Base-by-base conservation (phyloP, 2,113 vertebrate species). In the Anhinga rufa region DNA sequence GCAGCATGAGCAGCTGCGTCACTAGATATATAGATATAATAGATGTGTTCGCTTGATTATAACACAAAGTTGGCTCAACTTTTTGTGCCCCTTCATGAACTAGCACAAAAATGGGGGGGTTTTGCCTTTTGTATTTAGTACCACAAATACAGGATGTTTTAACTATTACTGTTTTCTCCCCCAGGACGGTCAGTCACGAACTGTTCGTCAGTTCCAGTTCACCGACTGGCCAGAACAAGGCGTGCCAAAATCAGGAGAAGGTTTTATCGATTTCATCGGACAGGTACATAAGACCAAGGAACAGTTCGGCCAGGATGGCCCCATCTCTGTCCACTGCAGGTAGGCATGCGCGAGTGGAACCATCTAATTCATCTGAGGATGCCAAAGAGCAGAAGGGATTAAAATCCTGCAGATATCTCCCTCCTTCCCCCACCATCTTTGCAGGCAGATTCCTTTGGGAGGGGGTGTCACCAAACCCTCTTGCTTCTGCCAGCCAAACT, bases 231-330 rank as follows among this genome's bases (percentile, higher is more conserved):
- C 99, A 0, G 99, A 99, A 46, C 99, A 99, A 95, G 99, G 99
- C 0, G 99, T 99, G 91, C 99, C 99, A 86, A 99, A 99, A 96
- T 99, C 99, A 0, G 99, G 99, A 36, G 99, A 99, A 97, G 99
- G 99, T 40, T 99, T 99, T 83, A 99, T 99, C 1, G 99, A 99
- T 94, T 99, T 99, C 97, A 99, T 99, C 3, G 99, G 99, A 48
- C 99, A 99, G 95, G 99, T 99, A 48, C 99, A 99, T 95, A 99
- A 99, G 98, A 99, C 99, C 96, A 99, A 99, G 99, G 99, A 99
- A 94, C 99, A 99, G 98, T 99, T 99, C 44, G 99, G 99, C 80
- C 99, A 99, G 97, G 99, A 99, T 2, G 99, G 99, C 17, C 99
- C 99, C 38, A 99, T 99, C 96, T 99, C 99, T 61, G 99, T 99